Conservation (phyloP, 30 jellyfish, hydroid and myxozoan species). For the Hydractinia echinata region DNA sequence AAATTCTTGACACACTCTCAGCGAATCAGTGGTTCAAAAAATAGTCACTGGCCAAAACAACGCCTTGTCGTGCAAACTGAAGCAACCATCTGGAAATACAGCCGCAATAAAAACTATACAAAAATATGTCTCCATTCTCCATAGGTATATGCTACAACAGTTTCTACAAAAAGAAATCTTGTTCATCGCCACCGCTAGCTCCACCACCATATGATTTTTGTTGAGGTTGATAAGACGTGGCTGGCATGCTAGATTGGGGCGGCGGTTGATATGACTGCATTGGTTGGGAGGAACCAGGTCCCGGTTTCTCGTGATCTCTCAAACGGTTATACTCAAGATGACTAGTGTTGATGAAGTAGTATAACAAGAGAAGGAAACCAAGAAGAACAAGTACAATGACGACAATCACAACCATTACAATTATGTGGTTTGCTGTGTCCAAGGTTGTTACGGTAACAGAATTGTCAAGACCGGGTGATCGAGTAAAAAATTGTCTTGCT, state of each 20-base stretch:
- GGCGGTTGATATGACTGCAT: neutral
- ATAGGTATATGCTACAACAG: too few relatives aligned
- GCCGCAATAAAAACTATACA: too few relatives aligned
- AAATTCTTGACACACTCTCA: too few relatives aligned
- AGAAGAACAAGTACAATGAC: conserved; percentile 3
- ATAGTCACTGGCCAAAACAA: too few relatives aligned
- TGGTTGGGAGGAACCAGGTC: neutral
- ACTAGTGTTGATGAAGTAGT: conserved; percentile 7
- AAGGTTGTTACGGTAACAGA: conserved; percentile 13
- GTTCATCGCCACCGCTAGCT: neutral
- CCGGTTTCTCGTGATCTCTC: conserved; percentile 11
- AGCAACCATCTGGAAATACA: too few relatives aligned
- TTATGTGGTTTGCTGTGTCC: neutral
- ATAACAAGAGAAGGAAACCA: conserved; percentile 8
- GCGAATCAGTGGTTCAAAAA: too few relatives aligned
- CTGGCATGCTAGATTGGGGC: neutral
- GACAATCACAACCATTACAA: neutral
- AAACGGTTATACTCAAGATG: conserved; percentile 12
- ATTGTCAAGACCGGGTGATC: conserved; percentile 41
- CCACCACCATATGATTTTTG: conserved; percentile 15
- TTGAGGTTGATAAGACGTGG: neutral
- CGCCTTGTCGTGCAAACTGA: too few relatives aligned
- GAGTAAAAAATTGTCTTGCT: conserved; percentile 23
- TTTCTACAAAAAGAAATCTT: neutral
- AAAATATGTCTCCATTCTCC: too few relatives aligned